These are phyloP conservation scores for Tuta absoluta DNA, from an alignment of 2,888 invertebrate genomes.

Conservation along the genomic window DNA sequence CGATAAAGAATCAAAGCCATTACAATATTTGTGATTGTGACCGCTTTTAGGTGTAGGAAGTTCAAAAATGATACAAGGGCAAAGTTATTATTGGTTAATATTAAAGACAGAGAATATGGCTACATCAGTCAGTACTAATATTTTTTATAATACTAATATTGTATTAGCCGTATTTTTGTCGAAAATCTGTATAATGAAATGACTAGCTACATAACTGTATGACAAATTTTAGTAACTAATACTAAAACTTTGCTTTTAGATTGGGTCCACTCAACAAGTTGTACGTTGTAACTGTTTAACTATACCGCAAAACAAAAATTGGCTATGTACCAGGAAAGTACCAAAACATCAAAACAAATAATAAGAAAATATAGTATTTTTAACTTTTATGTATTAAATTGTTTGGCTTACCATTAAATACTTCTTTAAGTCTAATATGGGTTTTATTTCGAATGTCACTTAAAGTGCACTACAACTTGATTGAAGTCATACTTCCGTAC, in stretches of 20 bases:
- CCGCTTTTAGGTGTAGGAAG: no score
- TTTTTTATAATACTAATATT: no score
- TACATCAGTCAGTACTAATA: no score
- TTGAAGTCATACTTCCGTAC: conserved; percentile 84
- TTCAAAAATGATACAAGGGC: no score
- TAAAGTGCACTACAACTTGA: conserved; percentile 73
- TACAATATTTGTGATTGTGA: no score
- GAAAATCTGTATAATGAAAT: background rate
- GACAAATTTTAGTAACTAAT: no score
- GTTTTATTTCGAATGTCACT: conserved; percentile 46
- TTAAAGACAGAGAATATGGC: no score
- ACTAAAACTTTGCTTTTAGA: conserved; percentile 32
- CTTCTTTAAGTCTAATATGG: conserved; percentile 14
- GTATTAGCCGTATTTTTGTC: background rate
- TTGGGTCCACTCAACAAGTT: conserved; percentile 34
- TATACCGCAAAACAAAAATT: background rate
- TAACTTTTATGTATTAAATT: conserved; percentile 28
- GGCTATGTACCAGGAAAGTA: background rate
- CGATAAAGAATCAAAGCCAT: no score
- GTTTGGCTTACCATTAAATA: conserved; percentile 40
- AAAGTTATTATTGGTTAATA: no score
- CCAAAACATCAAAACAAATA: background rate
- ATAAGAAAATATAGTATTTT: conserved; percentile 2
- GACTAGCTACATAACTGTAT: no score
- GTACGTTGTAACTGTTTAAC: conserved; percentile 34